These are phyloP conservation scores for Myopa testacea DNA, from an alignment of 2,888 invertebrate species.

Conservation along the genomic window DNA sequence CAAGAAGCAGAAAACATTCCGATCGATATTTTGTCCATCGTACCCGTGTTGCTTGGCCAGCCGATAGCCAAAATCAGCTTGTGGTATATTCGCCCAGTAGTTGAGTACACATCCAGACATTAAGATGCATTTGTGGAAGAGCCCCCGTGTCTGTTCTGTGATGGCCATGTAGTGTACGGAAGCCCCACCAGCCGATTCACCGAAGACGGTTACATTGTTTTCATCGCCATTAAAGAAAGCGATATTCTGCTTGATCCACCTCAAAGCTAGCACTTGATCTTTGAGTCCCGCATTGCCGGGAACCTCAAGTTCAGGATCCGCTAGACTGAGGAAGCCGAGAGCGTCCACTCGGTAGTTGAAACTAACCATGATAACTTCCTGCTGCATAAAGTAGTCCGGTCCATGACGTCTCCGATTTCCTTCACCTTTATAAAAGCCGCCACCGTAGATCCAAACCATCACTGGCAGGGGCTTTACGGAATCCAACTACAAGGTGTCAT, in stretches of 20 bases:
- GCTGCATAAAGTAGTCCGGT: conserved; percentile 68
- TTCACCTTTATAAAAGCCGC: conserved; percentile 67
- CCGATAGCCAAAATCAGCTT: conserved; percentile 57
- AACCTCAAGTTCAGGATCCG: conserved; percentile 68
- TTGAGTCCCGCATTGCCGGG: conserved; percentile 71
- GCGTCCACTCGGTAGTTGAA: conserved; percentile 70
- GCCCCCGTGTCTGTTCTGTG: conserved; percentile 67
- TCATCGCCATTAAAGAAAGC: conserved; percentile 69
- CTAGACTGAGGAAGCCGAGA: conserved; percentile 69
- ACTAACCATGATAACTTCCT: conserved; percentile 66
- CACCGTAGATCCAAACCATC: conserved; percentile 70
- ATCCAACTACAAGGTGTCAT: conserved; percentile 47
- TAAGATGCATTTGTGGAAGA: conserved; percentile 64
- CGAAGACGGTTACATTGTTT: conserved; percentile 70
- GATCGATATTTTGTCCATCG: conserved; percentile 61
- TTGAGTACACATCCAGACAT: conserved; percentile 63
- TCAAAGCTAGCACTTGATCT: conserved; percentile 70
- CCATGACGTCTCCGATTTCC: conserved; percentile 60
- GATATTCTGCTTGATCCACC: conserved; percentile 70
- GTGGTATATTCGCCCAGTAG: conserved; percentile 58
- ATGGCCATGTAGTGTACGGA: conserved; percentile 69
- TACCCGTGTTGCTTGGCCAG: conserved; percentile 63
- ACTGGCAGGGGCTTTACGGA: conserved; percentile 58
- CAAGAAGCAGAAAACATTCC: conserved; percentile 63
- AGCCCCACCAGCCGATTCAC: conserved; percentile 70